A percentile compares a stretch with the other conserved stretches of the same genome.
phyloP scores from a whole-genome alignment of 2,888 invertebrate species.

The Cerceris rybyensis region DNA sequence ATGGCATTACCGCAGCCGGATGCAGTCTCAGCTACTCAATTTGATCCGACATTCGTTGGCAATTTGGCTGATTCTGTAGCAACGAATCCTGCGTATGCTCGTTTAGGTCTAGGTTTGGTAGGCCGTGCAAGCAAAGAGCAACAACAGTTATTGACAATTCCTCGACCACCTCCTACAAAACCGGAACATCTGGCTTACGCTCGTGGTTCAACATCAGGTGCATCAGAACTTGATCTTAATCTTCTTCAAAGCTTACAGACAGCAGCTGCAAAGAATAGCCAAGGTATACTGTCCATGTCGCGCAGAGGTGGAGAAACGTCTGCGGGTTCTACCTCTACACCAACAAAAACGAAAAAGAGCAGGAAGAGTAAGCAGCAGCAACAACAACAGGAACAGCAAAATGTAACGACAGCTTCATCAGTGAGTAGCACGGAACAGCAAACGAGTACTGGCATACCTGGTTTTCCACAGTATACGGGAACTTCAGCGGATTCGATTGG shows the following conservation, averaged over 20 bases:
- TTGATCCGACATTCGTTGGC: conserved; percentile 76
- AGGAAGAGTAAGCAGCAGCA: conserved; percentile 65
- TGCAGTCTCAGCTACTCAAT: conserved; percentile 72
- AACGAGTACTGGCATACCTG: conserved; percentile 64
- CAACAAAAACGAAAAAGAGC: conserved; percentile 63
- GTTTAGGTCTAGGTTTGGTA: conserved; percentile 76
- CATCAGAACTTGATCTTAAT: conserved; percentile 77
- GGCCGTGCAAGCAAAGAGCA: conserved; percentile 75
- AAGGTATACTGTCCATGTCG: conserved; percentile 78
- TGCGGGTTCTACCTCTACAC: conserved; percentile 57
- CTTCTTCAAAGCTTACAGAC: conserved; percentile 76
- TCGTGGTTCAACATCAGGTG: conserved; percentile 61
- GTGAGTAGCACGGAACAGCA: conserved; percentile 64
- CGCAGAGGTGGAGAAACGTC: conserved; percentile 73
- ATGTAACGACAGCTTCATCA: conserved; percentile 51
- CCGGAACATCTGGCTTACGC: conserved; percentile 75
- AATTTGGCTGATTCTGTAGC: conserved; percentile 74
- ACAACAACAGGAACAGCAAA: conserved; percentile 69
- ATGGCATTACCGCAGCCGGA: conserved; percentile 74
- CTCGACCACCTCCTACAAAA: conserved; percentile 79
- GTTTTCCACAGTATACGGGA: conserved; percentile 74
- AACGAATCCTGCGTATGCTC: conserved; percentile 75
- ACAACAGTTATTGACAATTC: conserved; percentile 76
- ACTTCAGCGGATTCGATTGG: conserved; percentile 82
- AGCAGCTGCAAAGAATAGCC: conserved; percentile 71